These are phyloP conservation scores for Actinemys pallida DNA, from an alignment of 2,113 vertebrate species.

Conservation along the genomic window DNA sequence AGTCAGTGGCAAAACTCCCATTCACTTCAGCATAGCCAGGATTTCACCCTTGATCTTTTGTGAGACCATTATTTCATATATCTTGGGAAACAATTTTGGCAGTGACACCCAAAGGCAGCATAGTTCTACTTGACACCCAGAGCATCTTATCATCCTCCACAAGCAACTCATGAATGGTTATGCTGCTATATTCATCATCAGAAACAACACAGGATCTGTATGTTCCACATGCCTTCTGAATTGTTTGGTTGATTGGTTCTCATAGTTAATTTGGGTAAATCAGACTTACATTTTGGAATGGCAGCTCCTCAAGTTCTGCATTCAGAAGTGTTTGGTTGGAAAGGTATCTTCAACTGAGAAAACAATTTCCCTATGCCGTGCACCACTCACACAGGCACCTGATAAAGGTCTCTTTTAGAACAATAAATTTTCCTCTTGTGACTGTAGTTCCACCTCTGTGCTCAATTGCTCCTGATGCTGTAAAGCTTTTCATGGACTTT, in stretches of 20 bases:
- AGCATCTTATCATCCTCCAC: not conserved
- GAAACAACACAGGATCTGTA: not conserved
- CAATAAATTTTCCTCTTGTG: not conserved
- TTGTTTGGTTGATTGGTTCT: not conserved
- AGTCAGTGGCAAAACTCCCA: not conserved
- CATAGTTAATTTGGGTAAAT: not conserved
- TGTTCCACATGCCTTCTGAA: not conserved
- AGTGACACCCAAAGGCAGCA: too few relatives aligned
- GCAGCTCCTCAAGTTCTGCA: not conserved
- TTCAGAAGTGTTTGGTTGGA: not conserved
- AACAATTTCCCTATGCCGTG: not conserved
- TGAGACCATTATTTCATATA: not conserved
- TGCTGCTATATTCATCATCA: not conserved
- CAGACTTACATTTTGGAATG: not conserved
- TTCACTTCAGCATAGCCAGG: not conserved
- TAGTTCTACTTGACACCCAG: not conserved
- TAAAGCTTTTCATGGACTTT: not conserved
- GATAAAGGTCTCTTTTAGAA: not conserved
- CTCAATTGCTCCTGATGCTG: not conserved
- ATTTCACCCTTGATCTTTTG: not conserved
- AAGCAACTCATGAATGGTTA: not conserved
- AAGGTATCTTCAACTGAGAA: not conserved
- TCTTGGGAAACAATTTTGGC: not conserved
- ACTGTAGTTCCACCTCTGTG: not conserved
- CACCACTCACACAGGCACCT: not conserved